Base-by-base conservation (phyloP, 64 coral and sea anemone genomes). In the Montipora foliosa region DNA sequence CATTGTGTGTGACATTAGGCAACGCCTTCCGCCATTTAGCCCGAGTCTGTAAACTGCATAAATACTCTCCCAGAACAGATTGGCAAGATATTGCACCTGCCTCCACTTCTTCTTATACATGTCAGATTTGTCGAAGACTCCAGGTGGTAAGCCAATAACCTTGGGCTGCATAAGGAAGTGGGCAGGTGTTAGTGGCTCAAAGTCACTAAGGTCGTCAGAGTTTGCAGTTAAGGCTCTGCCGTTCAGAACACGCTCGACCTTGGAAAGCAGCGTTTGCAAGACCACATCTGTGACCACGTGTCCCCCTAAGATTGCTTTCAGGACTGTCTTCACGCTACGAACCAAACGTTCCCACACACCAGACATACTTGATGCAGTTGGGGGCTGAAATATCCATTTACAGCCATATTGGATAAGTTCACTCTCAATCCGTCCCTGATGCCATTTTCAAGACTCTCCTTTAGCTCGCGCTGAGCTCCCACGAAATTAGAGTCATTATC, bases 141-240 rank as follows among this genome's bases (percentile, higher is more conserved):
- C 76, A 64, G 88, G 76, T 19, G 76, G 75, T 46, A 90, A 62
- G 6, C 14, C 66, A 15, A 90, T 90, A 47, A 90, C 73, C 49
- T 88, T 88, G 5, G 51, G 3, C 17, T 77, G 87, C 71, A 88
- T 44, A 4, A 89, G 51, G 49, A 89, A 77, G 87, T 89, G 73
- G 1, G 71, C 72, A 1, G 87, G 87, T 22, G 87, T 89, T 44
- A 89, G 44, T 15, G 70, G 69, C 46, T 89, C 72, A 25, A 89
- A 21, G 51, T 89, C 87, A 0, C 45, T 59, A 0, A 11, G 49
- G 13, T 88, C 68, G 4, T 88, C 86, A 15, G 92, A 94, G 51
- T 94, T 94, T 20, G 62, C 86, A 9, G 86, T 94, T 29, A 94
- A 58, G 78, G 78, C 93, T 94, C 79, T 81, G 45, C 87, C 93